A percentile compares a stretch with the other conserved stretches of the same genome.
Conservation (phyloP, 2,797 vertebrate species). For the Pantherophis vulpinus region DNA sequence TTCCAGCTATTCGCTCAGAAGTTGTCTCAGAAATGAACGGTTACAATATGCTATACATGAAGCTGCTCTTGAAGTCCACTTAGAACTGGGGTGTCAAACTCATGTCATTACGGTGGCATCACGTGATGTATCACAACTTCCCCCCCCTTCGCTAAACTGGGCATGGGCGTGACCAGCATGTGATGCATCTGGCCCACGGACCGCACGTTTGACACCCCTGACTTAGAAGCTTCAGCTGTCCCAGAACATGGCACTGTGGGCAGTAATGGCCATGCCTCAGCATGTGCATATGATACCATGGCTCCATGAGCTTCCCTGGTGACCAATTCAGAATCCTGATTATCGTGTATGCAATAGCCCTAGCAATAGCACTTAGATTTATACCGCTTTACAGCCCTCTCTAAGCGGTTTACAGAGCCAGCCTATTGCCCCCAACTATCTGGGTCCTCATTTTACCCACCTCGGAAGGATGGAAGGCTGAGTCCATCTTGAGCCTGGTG, state of each 20-base stretch:
- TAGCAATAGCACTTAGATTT: too few species aligned
- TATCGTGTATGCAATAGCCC: background rate
- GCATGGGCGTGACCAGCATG: too few species aligned
- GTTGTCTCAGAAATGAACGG: background rate
- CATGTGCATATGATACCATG: background rate
- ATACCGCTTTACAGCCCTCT: background rate
- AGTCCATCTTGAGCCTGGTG: too few species aligned
- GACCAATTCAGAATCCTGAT: background rate
- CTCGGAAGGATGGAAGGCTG: too few species aligned
- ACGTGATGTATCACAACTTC: too few species aligned
- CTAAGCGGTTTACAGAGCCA: background rate
- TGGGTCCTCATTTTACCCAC: too few species aligned
- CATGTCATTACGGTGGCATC: fast-evolving
- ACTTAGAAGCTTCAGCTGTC: background rate
- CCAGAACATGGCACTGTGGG: background rate
- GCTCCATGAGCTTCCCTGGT: background rate
- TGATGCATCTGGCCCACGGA: too few species aligned
- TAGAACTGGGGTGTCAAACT: background rate
- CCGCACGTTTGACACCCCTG: too few species aligned
- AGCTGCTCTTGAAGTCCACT: background rate
- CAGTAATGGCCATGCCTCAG: background rate
- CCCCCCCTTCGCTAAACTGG: too few species aligned
- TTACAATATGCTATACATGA: background rate
- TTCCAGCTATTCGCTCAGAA: background rate
- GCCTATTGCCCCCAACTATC: too few species aligned